Conservation (phyloP, 2,113 vertebrate genomes). For the Cephalopterus ornatus region DNA sequence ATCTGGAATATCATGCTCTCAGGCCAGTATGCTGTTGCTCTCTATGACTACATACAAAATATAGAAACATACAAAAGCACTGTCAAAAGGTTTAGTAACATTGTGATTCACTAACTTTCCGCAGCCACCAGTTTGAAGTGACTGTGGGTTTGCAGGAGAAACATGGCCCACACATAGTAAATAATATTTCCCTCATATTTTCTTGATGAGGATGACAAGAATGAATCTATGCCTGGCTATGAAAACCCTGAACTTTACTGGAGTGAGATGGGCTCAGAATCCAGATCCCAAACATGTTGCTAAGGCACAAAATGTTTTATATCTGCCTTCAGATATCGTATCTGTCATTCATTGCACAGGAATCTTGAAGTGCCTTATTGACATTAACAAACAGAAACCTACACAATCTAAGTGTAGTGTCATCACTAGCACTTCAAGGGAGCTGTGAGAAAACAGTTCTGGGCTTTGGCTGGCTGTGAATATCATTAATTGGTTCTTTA, state of each 20-base stretch:
- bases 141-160: neutral
- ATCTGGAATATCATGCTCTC: neutral
- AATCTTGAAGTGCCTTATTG: neutral
- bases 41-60: neutral
- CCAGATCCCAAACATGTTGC: neutral
- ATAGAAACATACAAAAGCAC: neutral
- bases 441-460: neutral
- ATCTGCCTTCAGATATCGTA: neutral
- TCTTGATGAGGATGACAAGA: neutral
- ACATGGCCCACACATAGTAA: neutral
- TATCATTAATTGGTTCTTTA: neutral
- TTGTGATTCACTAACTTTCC: neutral
- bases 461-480: neutral
- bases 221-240: neutral
- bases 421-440: neutral
- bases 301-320: neutral
- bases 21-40: neutral
- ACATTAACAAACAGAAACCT: constrained; percentile 16
- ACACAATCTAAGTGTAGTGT: neutral
- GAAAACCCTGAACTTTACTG: neutral
- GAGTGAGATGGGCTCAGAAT: neutral
- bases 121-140: neutral
- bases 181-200: neutral
- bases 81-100: neutral
- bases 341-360: neutral